A percentile compares a stretch with the other conserved stretches of the same genome.
Conservation (phyloP, 2,888 invertebrate species). For the Cheiracanthium punctorium region DNA sequence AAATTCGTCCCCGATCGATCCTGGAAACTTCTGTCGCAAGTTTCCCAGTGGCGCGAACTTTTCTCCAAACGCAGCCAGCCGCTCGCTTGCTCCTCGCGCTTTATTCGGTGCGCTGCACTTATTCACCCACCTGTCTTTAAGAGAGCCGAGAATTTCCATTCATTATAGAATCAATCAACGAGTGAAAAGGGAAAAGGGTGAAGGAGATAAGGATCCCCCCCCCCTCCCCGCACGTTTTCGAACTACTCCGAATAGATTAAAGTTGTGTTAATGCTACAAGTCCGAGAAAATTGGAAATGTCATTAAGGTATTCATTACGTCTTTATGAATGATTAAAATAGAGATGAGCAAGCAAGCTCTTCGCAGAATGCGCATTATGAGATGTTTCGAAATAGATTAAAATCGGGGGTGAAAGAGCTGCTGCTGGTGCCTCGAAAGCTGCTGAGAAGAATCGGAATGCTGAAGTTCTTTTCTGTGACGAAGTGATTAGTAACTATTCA, state of each 20-base stretch:
- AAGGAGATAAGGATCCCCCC: neutral
- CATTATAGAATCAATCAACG: constrained; percentile 5
- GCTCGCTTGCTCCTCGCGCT: no score
- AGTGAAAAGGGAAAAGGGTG: neutral
- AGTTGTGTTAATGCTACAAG: constrained; percentile 9
- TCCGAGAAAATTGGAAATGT: constrained; percentile 13
- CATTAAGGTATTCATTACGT: constrained; percentile 10
- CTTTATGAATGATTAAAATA: constrained; percentile 10
- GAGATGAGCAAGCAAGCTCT: neutral
- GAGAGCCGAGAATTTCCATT: neutral
- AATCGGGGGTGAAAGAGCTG: neutral
- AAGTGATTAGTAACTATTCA: no score
- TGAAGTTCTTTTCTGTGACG: no score
- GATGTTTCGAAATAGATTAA: neutral
- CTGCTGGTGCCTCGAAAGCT: no score
- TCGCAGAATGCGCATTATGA: neutral
- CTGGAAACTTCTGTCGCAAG: no score
- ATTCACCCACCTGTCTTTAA: neutral
- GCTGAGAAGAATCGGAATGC: no score
- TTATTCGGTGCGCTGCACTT: no score
- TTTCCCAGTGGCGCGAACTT: no score
- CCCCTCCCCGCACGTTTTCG: no score
- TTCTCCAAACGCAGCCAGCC: no score
- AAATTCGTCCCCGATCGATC: no score
- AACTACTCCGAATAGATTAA: neutral